Percentiles rank a stretch among this genome's conserved stretches.
These are phyloP conservation scores for Epicampocera succincta DNA, from an alignment of 2,888 invertebrate genomes.

Conservation along the genomic window DNA sequence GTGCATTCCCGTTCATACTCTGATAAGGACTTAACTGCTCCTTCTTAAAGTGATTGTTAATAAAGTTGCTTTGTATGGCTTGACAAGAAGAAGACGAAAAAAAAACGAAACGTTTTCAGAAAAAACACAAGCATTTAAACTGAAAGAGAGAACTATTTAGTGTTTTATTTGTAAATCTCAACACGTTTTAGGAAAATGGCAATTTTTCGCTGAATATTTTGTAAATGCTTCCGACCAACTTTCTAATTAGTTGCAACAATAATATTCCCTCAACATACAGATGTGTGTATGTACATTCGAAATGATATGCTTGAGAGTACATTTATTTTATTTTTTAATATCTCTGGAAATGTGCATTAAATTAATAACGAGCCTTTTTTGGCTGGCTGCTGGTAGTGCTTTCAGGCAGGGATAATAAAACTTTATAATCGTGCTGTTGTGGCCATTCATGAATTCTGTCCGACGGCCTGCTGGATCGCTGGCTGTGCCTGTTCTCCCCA, in stretches of 20 bases:
- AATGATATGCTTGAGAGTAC: constrained; percentile 20
- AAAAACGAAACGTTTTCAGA: constrained; percentile 19
- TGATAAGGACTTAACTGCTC: constrained; percentile 14
- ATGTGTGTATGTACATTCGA: neutral
- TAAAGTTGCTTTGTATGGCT: constrained; percentile 44
- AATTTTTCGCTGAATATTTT: constrained; percentile 71
- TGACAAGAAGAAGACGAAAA: constrained; percentile 2
- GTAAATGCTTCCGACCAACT: constrained; percentile 70
- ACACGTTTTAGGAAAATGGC: constrained; percentile 70
- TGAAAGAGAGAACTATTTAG: neutral
- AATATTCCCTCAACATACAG: constrained; percentile 6
- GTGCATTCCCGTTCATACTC: neutral
- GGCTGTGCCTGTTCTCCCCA: neutral
- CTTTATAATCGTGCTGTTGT: constrained; percentile 58
- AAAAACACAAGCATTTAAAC: neutral
- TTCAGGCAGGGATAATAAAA: constrained; percentile 61
- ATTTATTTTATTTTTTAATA: constrained; percentile 17
- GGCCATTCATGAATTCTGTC: constrained; percentile 8
- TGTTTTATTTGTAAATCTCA: constrained; percentile 69
- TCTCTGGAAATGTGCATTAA: constrained; percentile 43
- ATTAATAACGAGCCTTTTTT: constrained; percentile 64
- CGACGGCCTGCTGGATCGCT: neutral
- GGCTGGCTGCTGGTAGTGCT: constrained; percentile 32
- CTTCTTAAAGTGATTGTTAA: constrained; percentile 32
- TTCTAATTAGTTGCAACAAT: constrained; percentile 67